Base-by-base conservation (phyloP, 2,888 invertebrate genomes). In the Nomada ruficornis region DNA sequence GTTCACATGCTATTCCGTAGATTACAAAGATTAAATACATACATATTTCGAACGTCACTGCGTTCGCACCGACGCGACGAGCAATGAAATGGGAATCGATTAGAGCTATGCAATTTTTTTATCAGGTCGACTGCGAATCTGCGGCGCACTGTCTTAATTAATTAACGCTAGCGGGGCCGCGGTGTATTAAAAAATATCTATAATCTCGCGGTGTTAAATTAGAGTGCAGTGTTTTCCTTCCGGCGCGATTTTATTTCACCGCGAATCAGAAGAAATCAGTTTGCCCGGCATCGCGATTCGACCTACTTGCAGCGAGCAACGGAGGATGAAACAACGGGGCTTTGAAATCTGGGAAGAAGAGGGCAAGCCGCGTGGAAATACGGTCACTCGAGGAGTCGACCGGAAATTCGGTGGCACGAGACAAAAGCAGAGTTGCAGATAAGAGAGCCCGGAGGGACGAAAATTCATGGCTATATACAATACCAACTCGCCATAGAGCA, bases 1-100 rank as follows among this genome's bases (percentile, higher is more conserved):
- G 62, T 29, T 73, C 62, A 69, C 79, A 36, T 69, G 62, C 20
- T 63, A 60, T 74, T 68, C 75, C 62, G 68, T 62, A 62, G 80
- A 60, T 75, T 57, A 79, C 63, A 54, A 76, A 75, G 68, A 72
- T 80, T 72, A 72, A 80, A 78, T 68, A 50, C 52, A 78, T 63
- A 36, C 36, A 36, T 36, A 36, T 36, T 55, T 68, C 68, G 74
- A 74, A 47, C 60, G 63, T 64, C 72, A 62, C 67, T 18, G 29
- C 29, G 59, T 10, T 47, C 42, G 57, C 2, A 23, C 15, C 13
- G 47, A 13, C 11, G 15, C 15, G 15, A 15, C 47, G 13, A 47
- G 47, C 1, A 47, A 47, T 36, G 36, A 36, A 36, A 36, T 36
- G 36, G 13, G 10, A 47, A 47, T 15, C 47, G 47, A 15, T 47